A percentile compares a stretch with the other conserved stretches of the same genome.
Evolutionary conservation across 2,113 vertebrate species (phyloP).

Genomic region (Rhinogobius similis): DNA sequence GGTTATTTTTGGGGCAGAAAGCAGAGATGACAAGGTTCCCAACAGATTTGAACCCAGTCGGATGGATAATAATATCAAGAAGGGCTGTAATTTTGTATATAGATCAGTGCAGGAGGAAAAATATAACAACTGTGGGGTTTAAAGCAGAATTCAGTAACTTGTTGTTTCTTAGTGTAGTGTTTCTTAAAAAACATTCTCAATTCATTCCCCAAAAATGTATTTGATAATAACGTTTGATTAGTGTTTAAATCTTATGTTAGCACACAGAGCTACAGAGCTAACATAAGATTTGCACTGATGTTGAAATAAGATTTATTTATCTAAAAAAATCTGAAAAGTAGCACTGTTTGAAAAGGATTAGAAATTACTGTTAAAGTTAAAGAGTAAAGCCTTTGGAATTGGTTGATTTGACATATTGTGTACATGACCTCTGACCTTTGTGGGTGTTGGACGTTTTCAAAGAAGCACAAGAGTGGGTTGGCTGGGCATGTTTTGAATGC

Average conservation of each 20-base stretch:
- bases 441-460: background rate
- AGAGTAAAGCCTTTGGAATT: background rate
- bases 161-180: background rate
- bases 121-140: background rate
- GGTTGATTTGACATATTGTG: background rate
- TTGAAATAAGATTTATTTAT: too few relatives aligned
- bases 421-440: background rate
- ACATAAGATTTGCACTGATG: too few relatives aligned
- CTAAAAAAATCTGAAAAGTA: too few relatives aligned
- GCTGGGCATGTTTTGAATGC: background rate
- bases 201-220: too few relatives aligned
- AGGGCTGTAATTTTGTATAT: background rate
- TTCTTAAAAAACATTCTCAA: too few relatives aligned
- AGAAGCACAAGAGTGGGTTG: background rate
- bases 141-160: too few relatives aligned
- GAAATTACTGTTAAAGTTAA: too few relatives aligned
- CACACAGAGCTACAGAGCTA: too few relatives aligned
- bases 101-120: background rate
- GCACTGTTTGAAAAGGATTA: too few relatives aligned
- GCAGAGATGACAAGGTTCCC: background rate
- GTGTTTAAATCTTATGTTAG: too few relatives aligned
- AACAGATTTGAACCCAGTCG: background rate
- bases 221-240: too few relatives aligned
- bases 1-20: slow-evolving; percentile 6
- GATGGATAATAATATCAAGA: slow-evolving; percentile 1